Conservation (phyloP, 2,797 vertebrate species). For the Intellagama lesueurii region DNA sequence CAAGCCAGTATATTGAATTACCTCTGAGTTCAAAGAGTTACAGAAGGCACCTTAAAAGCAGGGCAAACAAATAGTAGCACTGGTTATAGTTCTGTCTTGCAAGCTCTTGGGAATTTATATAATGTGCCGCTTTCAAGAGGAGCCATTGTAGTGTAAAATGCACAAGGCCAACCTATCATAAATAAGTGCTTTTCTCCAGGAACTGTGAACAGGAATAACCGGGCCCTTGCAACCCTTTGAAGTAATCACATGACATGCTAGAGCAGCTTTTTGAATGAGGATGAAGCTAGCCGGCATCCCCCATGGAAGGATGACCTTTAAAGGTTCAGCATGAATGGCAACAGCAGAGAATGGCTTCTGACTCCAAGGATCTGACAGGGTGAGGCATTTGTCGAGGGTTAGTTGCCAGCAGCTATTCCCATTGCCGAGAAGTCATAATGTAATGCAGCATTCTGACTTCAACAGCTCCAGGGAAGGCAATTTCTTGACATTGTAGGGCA, state of each 20-base stretch:
- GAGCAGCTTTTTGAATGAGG: constrained; percentile 27
- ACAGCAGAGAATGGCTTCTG: constrained; percentile 33
- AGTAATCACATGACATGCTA: constrained; percentile 15
- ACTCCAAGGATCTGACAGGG: constrained; percentile 34
- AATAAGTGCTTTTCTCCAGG: constrained; percentile 16
- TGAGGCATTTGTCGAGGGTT: constrained; percentile 26
- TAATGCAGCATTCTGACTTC: constrained; percentile 26
- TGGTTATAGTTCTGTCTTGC: not conserved
- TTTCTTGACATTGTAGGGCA: constrained; percentile 16
- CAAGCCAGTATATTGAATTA: not conserved
- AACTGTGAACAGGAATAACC: constrained; percentile 10
- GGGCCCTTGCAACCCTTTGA: constrained; percentile 17
- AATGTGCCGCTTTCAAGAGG: constrained; percentile 2
- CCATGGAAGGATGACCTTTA: constrained; percentile 39
- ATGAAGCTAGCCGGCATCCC: constrained; percentile 14
- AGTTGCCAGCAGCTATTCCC: constrained; percentile 29
- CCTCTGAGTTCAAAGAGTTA: not conserved
- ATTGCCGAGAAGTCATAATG: constrained; percentile 18
- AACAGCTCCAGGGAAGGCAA: constrained; percentile 21
- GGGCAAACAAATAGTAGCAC: not conserved
- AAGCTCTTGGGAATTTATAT: constrained; percentile 23
- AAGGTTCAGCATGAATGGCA: constrained; percentile 19
- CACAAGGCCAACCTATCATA: constrained; percentile 10
- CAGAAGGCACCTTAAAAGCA: not conserved
- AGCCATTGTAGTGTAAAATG: constrained; percentile 14